Evolutionary conservation across 1,140 invertebrate genomes (phyloP).

Genomic region (Drosophila miranda): DNA sequence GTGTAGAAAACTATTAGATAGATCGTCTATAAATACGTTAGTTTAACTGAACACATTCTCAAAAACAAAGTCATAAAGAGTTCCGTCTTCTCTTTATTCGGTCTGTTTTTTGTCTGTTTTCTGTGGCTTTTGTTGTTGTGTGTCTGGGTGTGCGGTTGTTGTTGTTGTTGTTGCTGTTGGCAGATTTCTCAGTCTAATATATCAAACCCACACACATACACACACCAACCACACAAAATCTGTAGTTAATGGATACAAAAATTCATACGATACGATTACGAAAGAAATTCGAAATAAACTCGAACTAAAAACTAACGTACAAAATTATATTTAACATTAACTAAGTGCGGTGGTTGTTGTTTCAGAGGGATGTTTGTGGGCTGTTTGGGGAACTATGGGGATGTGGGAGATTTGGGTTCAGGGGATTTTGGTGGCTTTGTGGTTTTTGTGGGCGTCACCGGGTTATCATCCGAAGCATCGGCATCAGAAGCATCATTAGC

Average conservation of each 20-base stretch:
- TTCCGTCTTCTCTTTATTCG: conserved; percentile 8
- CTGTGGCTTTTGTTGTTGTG: conserved; percentile 16
- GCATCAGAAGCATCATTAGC: conserved; percentile 1
- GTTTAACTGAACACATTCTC: conserved; percentile 77
- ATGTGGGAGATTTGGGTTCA: background rate
- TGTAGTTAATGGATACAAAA: conserved; percentile 15
- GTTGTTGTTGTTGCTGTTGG: conserved; percentile 44
- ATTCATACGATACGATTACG: conserved; percentile 25
- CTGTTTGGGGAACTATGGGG: background rate
- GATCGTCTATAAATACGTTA: conserved; percentile 71
- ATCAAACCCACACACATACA: background rate
- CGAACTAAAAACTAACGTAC: conserved; percentile 19
- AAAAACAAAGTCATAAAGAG: conserved; percentile 45
- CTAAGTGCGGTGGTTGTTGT: conserved; percentile 59
- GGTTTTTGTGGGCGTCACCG: too few relatives aligned
- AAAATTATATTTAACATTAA: conserved; percentile 49
- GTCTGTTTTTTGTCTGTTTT: conserved; percentile 1
- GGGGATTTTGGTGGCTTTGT: too few relatives aligned
- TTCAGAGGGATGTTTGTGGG: conserved; percentile 13
- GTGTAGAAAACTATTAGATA: conserved; percentile 52
- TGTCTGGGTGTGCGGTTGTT: conserved; percentile 23
- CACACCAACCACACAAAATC: conserved; percentile 23
- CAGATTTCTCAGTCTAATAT: conserved; percentile 73
- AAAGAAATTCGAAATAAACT: conserved; percentile 26
- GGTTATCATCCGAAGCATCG: too few relatives aligned